Conservation (phyloP, 2,113 vertebrate genomes). For the Chloropsis hardwickii region DNA sequence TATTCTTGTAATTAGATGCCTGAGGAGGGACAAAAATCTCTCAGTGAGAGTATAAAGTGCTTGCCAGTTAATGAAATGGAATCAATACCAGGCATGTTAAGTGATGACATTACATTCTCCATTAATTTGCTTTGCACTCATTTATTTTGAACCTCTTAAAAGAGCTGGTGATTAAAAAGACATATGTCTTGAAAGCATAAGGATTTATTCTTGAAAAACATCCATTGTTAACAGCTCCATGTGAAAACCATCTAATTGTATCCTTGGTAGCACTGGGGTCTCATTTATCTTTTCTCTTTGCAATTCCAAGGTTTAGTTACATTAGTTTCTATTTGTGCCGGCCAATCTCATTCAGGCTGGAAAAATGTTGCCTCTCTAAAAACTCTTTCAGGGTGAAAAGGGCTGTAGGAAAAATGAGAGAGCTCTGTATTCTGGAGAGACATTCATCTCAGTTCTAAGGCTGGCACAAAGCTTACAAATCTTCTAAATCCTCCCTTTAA, state of each 20-base stretch:
- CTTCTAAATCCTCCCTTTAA: background rate
- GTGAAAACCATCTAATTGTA: background rate
- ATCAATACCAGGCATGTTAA: background rate
- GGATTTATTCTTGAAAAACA: background rate
- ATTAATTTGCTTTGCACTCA: background rate
- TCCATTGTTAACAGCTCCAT: background rate
- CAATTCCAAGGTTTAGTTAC: background rate
- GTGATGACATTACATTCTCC: background rate
- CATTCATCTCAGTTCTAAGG: background rate
- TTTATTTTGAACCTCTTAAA: background rate
- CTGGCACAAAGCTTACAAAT: background rate
- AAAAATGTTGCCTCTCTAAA: background rate
- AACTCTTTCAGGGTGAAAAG: background rate
- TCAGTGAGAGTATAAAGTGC: background rate
- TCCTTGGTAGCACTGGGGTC: background rate
- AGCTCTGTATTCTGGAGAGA: background rate
- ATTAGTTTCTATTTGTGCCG: background rate
- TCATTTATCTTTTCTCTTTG: background rate
- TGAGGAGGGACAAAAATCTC: background rate
- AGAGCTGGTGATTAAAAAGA: background rate
- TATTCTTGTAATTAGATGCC: background rate
- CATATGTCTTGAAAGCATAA: background rate
- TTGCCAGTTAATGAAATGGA: slow-evolving; percentile 1
- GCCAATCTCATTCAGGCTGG: background rate
- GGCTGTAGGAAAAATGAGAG: background rate